These are phyloP conservation scores for Glaucidium brasilianum DNA, from an alignment of 2,113 vertebrate species.

Conservation along the genomic window DNA sequence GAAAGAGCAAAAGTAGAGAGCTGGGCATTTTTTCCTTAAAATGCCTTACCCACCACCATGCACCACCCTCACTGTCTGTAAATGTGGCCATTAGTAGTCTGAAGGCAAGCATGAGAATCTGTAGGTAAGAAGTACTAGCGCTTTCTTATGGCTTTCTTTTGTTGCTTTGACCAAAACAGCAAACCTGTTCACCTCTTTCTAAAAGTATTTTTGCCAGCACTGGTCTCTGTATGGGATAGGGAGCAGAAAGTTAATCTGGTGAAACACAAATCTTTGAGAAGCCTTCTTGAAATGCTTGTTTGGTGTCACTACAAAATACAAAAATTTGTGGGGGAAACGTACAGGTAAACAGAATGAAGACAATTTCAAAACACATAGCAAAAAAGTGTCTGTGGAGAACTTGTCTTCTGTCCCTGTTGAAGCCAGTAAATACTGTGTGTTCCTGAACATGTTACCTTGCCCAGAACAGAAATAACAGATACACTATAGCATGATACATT, in stretches of 20 bases:
- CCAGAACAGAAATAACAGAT: neutral
- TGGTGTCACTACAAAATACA: neutral
- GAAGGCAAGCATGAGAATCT: neutral
- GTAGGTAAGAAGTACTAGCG: neutral
- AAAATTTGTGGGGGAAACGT: neutral
- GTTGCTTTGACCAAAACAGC: neutral
- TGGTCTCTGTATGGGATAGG: neutral
- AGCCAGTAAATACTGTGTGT: neutral
- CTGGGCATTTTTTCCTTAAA: neutral
- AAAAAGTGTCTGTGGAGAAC: neutral
- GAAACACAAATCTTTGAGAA: neutral
- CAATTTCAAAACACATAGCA: neutral
- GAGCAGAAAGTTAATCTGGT: neutral
- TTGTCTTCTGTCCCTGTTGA: neutral
- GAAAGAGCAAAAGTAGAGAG: neutral
- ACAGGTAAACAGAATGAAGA: neutral
- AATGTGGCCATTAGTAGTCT: neutral
- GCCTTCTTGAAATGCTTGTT: neutral
- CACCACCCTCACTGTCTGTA: neutral
- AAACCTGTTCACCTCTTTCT: neutral
- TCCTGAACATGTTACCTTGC: neutral
- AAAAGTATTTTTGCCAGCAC: neutral
- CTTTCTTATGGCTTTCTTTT: neutral
- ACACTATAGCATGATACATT: rapidly evolving
- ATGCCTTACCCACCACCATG: neutral